These are phyloP conservation scores for Cetonia aurata DNA, from an alignment of 2,888 invertebrate genomes.

Conservation along the genomic window DNA sequence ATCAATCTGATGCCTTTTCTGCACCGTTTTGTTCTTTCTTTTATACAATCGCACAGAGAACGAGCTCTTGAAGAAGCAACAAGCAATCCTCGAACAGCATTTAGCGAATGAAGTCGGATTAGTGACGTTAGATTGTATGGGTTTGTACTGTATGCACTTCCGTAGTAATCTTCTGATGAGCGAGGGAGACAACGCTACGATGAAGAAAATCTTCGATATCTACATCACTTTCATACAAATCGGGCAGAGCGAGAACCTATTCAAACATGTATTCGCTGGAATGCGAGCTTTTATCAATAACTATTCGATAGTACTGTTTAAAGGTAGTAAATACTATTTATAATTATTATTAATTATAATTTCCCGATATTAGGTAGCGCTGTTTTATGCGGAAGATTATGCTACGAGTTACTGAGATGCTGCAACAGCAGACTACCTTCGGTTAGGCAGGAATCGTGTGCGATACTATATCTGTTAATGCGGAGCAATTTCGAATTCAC, in stretches of 20 bases:
- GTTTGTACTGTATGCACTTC: conserved; percentile 86
- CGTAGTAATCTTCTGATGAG: conserved; percentile 69
- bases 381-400: conserved; percentile 83
- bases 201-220: conserved; percentile 86
- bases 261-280: conserved; percentile 93
- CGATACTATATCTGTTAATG: conserved; percentile 92
- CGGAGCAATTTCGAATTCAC: conserved; percentile 94
- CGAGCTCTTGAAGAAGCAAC: conserved; percentile 71
- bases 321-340: too few relatives aligned
- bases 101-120: conserved; percentile 92
- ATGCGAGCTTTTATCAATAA: conserved; percentile 93
- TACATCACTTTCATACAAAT: conserved; percentile 89
- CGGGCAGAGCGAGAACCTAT: conserved; percentile 91
- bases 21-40: not conserved
- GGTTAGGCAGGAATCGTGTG: conserved; percentile 91
- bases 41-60: conserved; percentile 64
- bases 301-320: conserved; percentile 85
- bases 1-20: not conserved
- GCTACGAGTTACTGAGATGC: conserved; percentile 83
- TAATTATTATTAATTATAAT: too few relatives aligned
- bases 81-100: conserved; percentile 81
- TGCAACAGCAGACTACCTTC: conserved; percentile 89
- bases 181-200: conserved; percentile 80
- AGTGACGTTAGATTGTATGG: conserved; percentile 87
- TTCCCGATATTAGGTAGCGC: conserved; percentile 74